Evolutionary conservation across 1,140 invertebrate species (phyloP).

Genomic region (Eumeta japonica): DNA sequence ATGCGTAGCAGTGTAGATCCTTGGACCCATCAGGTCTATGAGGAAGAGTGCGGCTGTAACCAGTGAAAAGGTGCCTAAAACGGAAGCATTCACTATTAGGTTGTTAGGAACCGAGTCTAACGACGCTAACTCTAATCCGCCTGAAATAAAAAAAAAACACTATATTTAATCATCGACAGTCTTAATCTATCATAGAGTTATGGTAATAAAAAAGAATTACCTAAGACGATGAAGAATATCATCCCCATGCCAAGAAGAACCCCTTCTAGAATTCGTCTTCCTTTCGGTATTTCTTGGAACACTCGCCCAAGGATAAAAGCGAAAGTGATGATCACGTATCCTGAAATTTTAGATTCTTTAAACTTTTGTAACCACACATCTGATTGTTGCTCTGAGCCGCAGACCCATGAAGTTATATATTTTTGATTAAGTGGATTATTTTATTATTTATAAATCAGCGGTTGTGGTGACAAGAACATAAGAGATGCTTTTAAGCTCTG

Average conservation of each 20-base stretch:
- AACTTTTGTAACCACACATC: too few relatives aligned
- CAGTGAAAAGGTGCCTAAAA: conserved; percentile 68
- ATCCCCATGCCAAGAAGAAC: conserved; percentile 67
- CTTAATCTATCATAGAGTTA: conserved; percentile 4
- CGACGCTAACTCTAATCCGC: conserved; percentile 65
- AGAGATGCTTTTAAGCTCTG: too few relatives aligned
- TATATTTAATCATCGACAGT: conserved; percentile 3
- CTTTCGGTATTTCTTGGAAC: conserved; percentile 64
- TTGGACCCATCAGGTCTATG: conserved; percentile 61
- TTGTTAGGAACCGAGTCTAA: conserved; percentile 68
- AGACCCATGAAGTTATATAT: too few relatives aligned
- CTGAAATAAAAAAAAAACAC: conserved; percentile 25
- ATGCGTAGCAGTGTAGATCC: conserved; percentile 35
- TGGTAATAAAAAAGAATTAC: conserved; percentile 32
- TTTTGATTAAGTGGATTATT: too few relatives aligned
- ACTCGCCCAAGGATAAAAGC: conserved; percentile 65
- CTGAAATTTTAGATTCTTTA: conserved; percentile 36
- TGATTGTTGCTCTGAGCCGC: too few relatives aligned
- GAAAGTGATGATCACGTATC: conserved; percentile 70
- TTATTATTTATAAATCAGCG: too few relatives aligned
- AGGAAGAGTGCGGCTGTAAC: conserved; percentile 68
- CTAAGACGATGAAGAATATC: conserved; percentile 66
- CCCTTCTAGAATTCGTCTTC: conserved; percentile 65
- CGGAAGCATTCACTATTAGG: conserved; percentile 68
- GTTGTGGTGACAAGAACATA: too few relatives aligned